phyloP scores from a whole-genome alignment of 2,113 vertebrate genomes.

The Takifugu flavidus region DNA sequence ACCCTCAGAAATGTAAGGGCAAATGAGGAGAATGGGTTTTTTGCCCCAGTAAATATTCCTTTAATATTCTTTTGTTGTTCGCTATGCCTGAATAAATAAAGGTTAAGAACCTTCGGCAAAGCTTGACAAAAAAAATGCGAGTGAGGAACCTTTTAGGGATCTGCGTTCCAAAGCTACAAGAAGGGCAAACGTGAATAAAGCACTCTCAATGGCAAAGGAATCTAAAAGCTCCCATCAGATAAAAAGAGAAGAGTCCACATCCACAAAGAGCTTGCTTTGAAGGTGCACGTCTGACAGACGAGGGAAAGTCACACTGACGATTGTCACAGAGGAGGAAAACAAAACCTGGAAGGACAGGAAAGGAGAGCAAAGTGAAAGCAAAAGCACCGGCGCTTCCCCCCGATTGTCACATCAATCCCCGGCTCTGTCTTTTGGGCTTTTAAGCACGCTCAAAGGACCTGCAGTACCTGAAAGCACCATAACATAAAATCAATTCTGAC shows the following conservation, averaged over 20 bases:
- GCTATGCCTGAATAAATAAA: background rate
- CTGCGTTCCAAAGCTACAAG: background rate
- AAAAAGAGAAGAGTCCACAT: background rate
- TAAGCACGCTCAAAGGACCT: no score
- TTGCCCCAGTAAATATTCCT: no score
- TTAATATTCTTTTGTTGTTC: background rate
- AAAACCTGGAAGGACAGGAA: background rate
- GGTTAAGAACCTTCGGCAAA: background rate
- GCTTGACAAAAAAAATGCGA: background rate
- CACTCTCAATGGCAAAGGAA: background rate
- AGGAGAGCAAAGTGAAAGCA: background rate
- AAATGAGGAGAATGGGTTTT: no score
- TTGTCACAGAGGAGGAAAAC: background rate
- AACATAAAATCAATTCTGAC: no score
- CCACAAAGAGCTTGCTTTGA: background rate
- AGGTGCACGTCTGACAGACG: background rate
- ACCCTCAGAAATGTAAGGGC: no score
- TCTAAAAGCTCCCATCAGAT: background rate
- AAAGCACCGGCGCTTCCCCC: background rate
- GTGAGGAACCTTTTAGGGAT: background rate
- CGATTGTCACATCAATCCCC: no score
- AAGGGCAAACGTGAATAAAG: background rate
- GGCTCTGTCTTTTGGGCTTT: no score
- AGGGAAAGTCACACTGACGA: background rate
- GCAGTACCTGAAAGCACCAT: no score